Evolutionary conservation across 2,113 vertebrate genomes (phyloP).

Genomic region (Grallaria varia): DNA sequence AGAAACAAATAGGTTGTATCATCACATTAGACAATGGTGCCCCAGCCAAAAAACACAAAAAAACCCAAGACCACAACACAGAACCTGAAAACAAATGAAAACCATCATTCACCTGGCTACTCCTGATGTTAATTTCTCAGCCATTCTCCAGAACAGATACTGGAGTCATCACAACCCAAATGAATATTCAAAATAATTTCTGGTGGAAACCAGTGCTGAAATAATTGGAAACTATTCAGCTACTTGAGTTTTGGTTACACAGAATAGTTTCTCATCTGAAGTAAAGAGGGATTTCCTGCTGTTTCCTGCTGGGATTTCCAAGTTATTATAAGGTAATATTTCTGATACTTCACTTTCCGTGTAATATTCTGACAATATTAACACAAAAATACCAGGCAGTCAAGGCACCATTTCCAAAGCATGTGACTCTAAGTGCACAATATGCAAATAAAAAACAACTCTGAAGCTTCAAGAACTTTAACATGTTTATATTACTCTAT

Average conservation of each 20-base stretch:
- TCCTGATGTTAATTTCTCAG: neutral
- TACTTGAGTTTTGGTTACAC: neutral
- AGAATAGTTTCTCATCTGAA: neutral
- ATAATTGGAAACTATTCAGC: neutral
- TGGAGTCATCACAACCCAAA: neutral
- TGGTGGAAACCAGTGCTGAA: neutral
- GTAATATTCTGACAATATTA: neutral
- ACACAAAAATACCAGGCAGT: neutral
- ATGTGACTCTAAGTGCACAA: neutral
- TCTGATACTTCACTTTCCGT: neutral
- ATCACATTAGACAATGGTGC: neutral
- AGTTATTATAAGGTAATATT: neutral
- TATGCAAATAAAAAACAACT: neutral
- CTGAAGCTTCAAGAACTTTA: neutral
- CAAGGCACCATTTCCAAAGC: neutral
- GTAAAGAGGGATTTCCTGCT: neutral
- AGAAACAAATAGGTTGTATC: neutral
- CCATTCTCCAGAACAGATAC: neutral
- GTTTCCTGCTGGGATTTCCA: neutral
- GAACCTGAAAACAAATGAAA: neutral
- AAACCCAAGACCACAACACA: neutral
- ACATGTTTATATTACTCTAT: accelerated
- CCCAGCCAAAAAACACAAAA: neutral
- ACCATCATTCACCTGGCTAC: neutral
- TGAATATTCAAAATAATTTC: neutral